A percentile compares a stretch with the other conserved stretches of the same genome.
Evolutionary conservation across 2,888 invertebrate species (phyloP).

Genomic region (Acanthosepion esculentum): DNA sequence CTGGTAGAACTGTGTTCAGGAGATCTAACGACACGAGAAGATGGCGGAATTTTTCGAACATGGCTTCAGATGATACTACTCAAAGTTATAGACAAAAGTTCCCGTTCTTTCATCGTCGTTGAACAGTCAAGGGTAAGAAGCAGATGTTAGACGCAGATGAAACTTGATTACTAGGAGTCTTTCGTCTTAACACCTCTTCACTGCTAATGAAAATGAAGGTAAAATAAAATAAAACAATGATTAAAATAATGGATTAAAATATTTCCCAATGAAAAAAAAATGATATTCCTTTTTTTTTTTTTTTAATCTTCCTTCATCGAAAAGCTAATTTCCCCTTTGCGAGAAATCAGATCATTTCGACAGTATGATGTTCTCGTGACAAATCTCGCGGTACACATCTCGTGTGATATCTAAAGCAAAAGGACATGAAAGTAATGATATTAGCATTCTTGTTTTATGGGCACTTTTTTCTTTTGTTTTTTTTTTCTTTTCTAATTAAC

Average conservation of each 20-base stretch:
- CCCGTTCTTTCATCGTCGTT: background rate
- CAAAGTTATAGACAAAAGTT: background rate
- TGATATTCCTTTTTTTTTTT: too few relatives aligned
- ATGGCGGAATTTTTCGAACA: too few relatives aligned
- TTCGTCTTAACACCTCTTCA: background rate
- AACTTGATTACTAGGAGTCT: background rate
- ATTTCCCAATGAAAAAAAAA: background rate
- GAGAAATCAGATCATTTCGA: conserved; percentile 17
- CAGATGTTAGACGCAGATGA: background rate
- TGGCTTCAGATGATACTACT: too few relatives aligned
- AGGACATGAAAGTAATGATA: conserved; percentile 12
- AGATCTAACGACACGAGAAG: too few relatives aligned
- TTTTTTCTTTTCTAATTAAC: background rate
- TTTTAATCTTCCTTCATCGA: background rate
- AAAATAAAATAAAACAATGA: conserved; percentile 18
- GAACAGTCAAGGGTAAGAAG: background rate
- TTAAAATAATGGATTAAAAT: conserved; percentile 22
- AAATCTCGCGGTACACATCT: conserved; percentile 33
- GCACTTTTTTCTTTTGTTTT: background rate
- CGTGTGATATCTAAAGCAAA: conserved; percentile 1
- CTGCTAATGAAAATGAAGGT: background rate
- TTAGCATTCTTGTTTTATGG: background rate
- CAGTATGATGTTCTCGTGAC: conserved; percentile 33
- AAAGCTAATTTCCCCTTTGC: conserved; percentile 33
- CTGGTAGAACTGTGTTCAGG: too few relatives aligned